These are phyloP conservation scores for Isaurus tuberculatus DNA, from an alignment of 92 coral and sea anemone genomes.

Conservation along the genomic window DNA sequence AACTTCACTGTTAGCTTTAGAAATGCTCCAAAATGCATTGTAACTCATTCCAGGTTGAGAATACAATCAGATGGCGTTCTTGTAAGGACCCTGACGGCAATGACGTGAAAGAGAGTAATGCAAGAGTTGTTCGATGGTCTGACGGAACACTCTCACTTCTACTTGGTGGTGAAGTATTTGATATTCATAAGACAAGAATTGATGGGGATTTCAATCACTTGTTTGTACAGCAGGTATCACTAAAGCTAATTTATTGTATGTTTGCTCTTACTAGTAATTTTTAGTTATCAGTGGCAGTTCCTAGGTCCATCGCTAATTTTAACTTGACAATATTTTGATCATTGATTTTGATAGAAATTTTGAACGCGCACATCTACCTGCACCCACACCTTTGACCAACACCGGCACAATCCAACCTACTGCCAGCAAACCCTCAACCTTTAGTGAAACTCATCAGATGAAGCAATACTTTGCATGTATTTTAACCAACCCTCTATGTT, in stretches of 20 bases:
- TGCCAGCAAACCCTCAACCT: too few relatives aligned
- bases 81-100: slow-evolving; percentile 91
- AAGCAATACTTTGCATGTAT: too few relatives aligned
- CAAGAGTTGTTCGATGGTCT: slow-evolving; percentile 95
- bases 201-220: slow-evolving; percentile 97
- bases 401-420: too few relatives aligned
- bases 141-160: slow-evolving; percentile 96
- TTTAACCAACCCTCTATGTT: too few relatives aligned
- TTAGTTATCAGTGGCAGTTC: too few relatives aligned
- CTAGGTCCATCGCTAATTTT: neutral
- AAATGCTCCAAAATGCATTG: neutral
- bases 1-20: neutral
- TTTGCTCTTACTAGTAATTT: too few relatives aligned
- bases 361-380: too few relatives aligned
- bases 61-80: slow-evolving; percentile 93
- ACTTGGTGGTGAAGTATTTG: slow-evolving; percentile 95
- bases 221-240: slow-evolving; percentile 94
- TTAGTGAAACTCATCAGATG: too few relatives aligned
- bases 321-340: too few relatives aligned
- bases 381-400: too few relatives aligned
- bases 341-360: too few relatives aligned
- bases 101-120: slow-evolving; percentile 97
- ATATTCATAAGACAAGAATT: slow-evolving; percentile 92
- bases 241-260: neutral
- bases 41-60: slow-evolving; percentile 79